A percentile compares a stretch with the other conserved stretches of the same genome.
Evolutionary conservation across 64 coral and sea anemone genomes (phyloP).

Genomic region (Cladopsammia gracilis): DNA sequence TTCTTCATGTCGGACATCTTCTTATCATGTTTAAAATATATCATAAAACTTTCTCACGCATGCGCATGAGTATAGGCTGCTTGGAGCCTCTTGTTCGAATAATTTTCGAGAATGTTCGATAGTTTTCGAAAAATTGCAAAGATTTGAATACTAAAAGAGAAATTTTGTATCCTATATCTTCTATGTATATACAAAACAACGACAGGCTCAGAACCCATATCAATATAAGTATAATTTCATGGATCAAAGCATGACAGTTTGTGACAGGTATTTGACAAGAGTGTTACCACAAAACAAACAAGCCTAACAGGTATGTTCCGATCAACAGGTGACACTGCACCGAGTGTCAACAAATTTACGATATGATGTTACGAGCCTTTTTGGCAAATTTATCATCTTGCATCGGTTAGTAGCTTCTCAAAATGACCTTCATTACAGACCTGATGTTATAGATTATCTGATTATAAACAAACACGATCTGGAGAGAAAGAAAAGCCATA

Average conservation of each 20-base stretch:
- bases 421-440: background rate
- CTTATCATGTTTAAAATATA: too few relatives aligned
- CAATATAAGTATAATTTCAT: too few relatives aligned
- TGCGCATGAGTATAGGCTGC: too few relatives aligned
- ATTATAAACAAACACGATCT: background rate
- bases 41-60: too few relatives aligned
- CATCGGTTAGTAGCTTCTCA: background rate
- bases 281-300: background rate
- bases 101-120: too few relatives aligned
- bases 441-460: background rate
- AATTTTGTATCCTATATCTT: too few relatives aligned
- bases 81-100: too few relatives aligned
- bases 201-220: too few relatives aligned
- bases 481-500: background rate
- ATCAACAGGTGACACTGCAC: slow-evolving; percentile 3
- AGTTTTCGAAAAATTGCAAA: too few relatives aligned
- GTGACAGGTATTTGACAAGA: slow-evolving; percentile 23
- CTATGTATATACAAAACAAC: too few relatives aligned
- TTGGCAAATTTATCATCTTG: background rate
- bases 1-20: too few relatives aligned
- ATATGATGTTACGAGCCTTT: slow-evolving; percentile 6
- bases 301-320: background rate
- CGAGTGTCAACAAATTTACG: background rate
- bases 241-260: background rate
- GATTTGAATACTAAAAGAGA: too few relatives aligned